Base-by-base conservation (phyloP, 2,113 vertebrate genomes). In the Zosterops borbonicus region DNA sequence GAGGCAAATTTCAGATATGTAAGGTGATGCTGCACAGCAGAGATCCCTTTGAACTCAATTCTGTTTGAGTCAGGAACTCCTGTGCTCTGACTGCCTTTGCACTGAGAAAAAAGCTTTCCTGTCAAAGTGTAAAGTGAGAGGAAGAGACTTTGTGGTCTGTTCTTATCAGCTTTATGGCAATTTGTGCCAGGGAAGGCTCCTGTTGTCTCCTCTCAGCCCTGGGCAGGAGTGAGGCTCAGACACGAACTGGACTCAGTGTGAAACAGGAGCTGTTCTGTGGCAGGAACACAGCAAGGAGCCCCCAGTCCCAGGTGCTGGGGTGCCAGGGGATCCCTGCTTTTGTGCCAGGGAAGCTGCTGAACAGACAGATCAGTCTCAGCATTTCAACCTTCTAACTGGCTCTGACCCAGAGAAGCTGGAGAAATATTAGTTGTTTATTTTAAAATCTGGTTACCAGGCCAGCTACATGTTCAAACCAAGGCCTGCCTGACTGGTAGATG, bases 201-300 rank as follows among this genome's bases (percentile, higher is more conserved):
- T 11, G 12, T 52, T 39, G 22, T 49, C n/a, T 53, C 50, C 18
- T 35, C 56, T n/a, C 86, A 50, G 37, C 37, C 31, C 39, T 55
- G 76, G 33, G 44, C 52, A 39, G 27, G n/a, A 0, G 0, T 35
- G 39, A 52, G 56, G 47, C 2, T 73, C 44, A 49, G 58, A 35
- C 39, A 44, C 0, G 8, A 77, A 73, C 81, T 1, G 1, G 60
- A 60, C 35, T 46, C 11, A 5, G 41, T 63, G 27, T 9, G 31
- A 49, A 39, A 77, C 11, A 39, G 49, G 50, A 69, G 44, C 70
- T 39, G 29, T 27, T 46, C 22, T 28, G 33, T 21, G 79, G 55
- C 35, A 68, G 33, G 42, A 41, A 19, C 7, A 18, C 5, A 9
- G 15, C 21, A 11, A 44, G 67, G 58, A 70, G 22, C 39, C 49